A percentile compares a stretch with the other conserved stretches of the same genome.
These are phyloP conservation scores for Xyrauchen texanus DNA, from an alignment of 2,113 vertebrate species.

Conservation along the genomic window DNA sequence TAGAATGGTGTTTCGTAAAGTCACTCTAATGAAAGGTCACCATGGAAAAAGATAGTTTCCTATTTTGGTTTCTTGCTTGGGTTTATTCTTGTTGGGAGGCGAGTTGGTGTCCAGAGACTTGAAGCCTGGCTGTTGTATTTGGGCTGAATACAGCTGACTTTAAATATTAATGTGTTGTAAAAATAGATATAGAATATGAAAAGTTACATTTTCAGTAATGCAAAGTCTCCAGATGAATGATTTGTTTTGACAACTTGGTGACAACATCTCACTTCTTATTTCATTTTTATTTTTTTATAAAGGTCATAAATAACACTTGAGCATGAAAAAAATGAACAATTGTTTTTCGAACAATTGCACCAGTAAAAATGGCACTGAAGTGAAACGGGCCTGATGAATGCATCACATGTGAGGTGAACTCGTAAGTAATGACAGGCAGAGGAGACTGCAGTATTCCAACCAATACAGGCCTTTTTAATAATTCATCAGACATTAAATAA, in stretches of 20 bases:
- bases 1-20: constrained; percentile 18
- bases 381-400: constrained; percentile 25
- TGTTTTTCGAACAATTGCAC: constrained; percentile 37
- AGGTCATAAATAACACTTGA: constrained; percentile 45
- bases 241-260: constrained; percentile 47
- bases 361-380: constrained; percentile 33
- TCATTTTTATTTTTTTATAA: constrained; percentile 4
- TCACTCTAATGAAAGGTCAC: constrained; percentile 12
- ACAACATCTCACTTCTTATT: constrained; percentile 32
- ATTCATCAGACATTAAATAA: constrained; percentile 51
- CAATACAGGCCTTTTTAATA: constrained; percentile 63
- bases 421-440: constrained; percentile 22
- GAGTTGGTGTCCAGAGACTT: no score
- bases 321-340: constrained; percentile 21
- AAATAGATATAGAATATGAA: constrained; percentile 3
- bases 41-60: not conserved
- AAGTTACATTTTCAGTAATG: constrained; percentile 5
- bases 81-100: no score
- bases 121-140: no score
- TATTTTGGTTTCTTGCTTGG: no score
- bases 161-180: not conserved
- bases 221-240: constrained; percentile 38
- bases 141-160: not conserved
- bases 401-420: constrained; percentile 21
- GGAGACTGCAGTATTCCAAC: constrained; percentile 7